A percentile compares a stretch with the other conserved stretches of the same genome.
These are phyloP conservation scores for Chloebia gouldiae DNA, from an alignment of 2,113 vertebrate species.

Conservation along the genomic window DNA sequence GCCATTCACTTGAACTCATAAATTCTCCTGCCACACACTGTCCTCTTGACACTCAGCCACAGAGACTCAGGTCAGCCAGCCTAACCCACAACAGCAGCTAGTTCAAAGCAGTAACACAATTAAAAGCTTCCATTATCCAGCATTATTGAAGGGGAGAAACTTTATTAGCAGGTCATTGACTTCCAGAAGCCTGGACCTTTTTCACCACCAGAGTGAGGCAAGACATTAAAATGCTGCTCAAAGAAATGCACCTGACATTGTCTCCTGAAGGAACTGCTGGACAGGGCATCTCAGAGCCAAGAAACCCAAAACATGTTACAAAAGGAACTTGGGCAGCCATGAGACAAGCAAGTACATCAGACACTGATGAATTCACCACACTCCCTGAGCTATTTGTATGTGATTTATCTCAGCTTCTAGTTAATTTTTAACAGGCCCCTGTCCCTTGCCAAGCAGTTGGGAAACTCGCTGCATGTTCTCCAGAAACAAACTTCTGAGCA, in stretches of 20 bases:
- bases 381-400: background rate
- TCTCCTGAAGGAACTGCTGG: background rate
- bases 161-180: background rate
- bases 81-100: background rate
- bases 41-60: background rate
- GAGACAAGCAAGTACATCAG: background rate
- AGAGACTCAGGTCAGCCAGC: background rate
- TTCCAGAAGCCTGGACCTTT: background rate
- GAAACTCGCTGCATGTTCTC: background rate
- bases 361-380: background rate
- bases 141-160: background rate
- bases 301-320: background rate
- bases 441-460: background rate
- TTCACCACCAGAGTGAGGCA: fast-evolving
- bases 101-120: background rate
- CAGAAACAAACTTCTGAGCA: background rate
- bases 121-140: background rate
- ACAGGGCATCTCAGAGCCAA: background rate
- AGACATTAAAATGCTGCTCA: background rate
- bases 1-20: background rate
- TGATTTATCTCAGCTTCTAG: background rate
- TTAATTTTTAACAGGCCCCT: background rate
- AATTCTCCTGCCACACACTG: background rate
- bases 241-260: background rate
- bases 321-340: background rate